phyloP scores from a whole-genome alignment of 2,888 invertebrate genomes.

The Acheta domesticus region DNA sequence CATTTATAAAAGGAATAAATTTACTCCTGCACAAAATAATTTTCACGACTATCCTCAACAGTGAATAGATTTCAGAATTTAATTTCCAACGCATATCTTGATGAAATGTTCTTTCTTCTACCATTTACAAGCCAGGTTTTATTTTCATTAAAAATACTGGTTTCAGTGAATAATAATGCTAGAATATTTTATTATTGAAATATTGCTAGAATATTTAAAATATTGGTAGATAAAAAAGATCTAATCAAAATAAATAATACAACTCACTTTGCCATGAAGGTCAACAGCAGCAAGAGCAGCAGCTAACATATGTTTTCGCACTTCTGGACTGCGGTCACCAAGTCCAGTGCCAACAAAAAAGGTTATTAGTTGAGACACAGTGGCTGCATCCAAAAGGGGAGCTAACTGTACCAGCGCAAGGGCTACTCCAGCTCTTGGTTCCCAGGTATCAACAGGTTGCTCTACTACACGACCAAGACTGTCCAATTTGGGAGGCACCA shows the following conservation, averaged over 20 bases:
- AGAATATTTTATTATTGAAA: too few species aligned
- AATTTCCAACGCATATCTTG: too few species aligned
- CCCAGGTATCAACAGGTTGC: constrained; percentile 86
- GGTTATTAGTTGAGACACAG: constrained; percentile 67
- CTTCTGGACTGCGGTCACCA: constrained; percentile 73
- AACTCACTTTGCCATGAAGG: constrained; percentile 80
- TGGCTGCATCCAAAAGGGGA: constrained; percentile 63
- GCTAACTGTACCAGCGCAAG: constrained; percentile 77
- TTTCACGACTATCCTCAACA: too few species aligned
- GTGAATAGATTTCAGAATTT: too few species aligned
- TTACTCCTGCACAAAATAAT: too few species aligned
- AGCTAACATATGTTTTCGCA: constrained; percentile 83
- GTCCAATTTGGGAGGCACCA: constrained; percentile 83
- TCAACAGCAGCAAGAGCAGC: constrained; percentile 92
- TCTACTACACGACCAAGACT: constrained; percentile 86
- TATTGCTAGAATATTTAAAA: too few species aligned
- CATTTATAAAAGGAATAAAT: too few species aligned
- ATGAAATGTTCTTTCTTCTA: too few species aligned
- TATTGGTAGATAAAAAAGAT: too few species aligned
- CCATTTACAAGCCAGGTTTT: too few species aligned
- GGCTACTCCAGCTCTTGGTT: constrained; percentile 83
- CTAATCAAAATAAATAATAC: background rate
- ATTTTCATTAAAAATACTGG: too few species aligned
- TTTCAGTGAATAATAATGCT: too few species aligned
- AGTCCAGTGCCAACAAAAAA: constrained; percentile 85